Evolutionary conservation across 2,113 vertebrate genomes (phyloP), one percentile per base, ranked within the genome.

Genomic region (Oenanthe oenanthe): DNA sequence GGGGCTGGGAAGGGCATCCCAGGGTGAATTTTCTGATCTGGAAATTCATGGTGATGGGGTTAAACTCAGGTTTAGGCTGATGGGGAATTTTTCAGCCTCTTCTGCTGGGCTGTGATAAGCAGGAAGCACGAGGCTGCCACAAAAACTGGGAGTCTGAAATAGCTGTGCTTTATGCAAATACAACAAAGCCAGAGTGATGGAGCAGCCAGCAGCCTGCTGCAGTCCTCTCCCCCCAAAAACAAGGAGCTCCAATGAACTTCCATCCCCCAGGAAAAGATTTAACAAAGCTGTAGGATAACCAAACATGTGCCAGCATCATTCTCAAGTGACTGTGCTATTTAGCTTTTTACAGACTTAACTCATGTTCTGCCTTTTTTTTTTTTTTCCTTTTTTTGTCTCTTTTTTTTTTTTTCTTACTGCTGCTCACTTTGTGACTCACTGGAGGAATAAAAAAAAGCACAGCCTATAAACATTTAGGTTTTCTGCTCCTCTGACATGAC

Each of bases 101-200:
- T 90, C 95, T 97, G 96, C 94, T 80, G 70, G 75, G 93, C 94
- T 79, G 72, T 70, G 96, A 95, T 95, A 93, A 97, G 95, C 93
- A 93, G 95, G 92, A 95, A 91, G 92, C 94, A 94, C 71, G 75
- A 95, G 95, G 93, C 94, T 95, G 95, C 78, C 92, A 89, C 82
- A 40, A n/a, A 22, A 92, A 88, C 56, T 8, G 28, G 87, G 92
- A 94, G 88, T 85, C 92, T 92, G 94, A 96, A 96, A 96, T 90
- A 95, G 88, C 96, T 90, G 71, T 58, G 73, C 88, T 83, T 96
- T 83, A 95, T 96, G 94, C 92, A 96, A 95, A 95, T 82, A 34
- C 87, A 91, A 51, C 66, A 47, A 77, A 89, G 42, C 13, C 92
- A 66, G 70, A 12, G 70, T 14, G 89, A 80, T 0, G 66, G 87